These are phyloP conservation scores for Arrhopalites spinosus DNA, from an alignment of 2,888 invertebrate genomes.

Conservation along the genomic window DNA sequence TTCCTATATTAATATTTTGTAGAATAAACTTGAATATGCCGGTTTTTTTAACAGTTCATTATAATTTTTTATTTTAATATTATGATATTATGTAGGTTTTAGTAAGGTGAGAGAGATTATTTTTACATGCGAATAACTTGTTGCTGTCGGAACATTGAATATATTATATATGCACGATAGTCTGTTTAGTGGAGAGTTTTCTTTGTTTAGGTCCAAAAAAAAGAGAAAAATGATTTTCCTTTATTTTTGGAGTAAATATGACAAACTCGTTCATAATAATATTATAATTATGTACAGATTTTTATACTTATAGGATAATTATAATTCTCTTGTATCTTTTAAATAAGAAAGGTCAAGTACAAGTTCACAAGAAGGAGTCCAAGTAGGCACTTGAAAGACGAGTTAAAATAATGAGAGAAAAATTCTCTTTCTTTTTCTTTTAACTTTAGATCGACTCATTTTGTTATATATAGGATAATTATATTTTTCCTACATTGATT, in stretches of 20 bases:
- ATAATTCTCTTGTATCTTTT: background rate
- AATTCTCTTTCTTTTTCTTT: background rate
- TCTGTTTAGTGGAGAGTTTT: too few relatives aligned
- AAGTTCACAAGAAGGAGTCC: conserved; percentile 26
- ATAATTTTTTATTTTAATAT: background rate
- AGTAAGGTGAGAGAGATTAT: background rate
- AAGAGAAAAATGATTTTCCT: too few relatives aligned
- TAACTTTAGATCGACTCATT: background rate
- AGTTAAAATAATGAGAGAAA: conserved; percentile 26
- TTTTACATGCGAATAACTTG: background rate
- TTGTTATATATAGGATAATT: background rate
- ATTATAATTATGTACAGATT: background rate
- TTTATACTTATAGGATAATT: background rate
- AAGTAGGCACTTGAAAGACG: conserved; percentile 36
- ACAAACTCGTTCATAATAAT: background rate
- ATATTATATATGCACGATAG: too few relatives aligned
- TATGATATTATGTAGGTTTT: background rate
- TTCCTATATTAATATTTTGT: too few relatives aligned
- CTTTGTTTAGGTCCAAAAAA: too few relatives aligned
- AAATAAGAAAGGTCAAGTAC: conserved; percentile 35
- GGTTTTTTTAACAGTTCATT: background rate
- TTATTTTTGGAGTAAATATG: too few relatives aligned
- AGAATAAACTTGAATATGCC: background rate
- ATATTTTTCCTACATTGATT: too few relatives aligned
- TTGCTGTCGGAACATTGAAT: too few relatives aligned